phyloP scores from a whole-genome alignment of 1,140 invertebrate species.

The Platorchestia sp. region DNA sequence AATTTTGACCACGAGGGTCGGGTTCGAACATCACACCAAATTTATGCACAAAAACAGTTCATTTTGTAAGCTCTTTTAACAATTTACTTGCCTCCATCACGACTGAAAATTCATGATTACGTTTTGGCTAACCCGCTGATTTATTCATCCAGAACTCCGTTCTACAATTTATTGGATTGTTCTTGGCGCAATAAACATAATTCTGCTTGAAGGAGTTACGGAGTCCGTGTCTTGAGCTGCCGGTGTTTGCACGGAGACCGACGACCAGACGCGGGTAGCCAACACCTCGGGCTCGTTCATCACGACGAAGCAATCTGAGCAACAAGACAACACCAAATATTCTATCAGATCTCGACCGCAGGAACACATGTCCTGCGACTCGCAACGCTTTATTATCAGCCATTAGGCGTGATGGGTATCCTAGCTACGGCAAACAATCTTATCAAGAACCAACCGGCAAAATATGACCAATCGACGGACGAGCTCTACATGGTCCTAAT shows the following conservation, averaged over 20 bases:
- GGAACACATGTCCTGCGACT: conserved; percentile 35
- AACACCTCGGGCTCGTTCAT: neutral
- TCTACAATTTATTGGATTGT: neutral
- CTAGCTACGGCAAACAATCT: conserved; percentile 15
- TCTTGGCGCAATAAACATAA: neutral
- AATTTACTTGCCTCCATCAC: neutral
- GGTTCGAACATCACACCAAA: neutral
- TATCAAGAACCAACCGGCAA: neutral
- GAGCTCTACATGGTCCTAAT: neutral
- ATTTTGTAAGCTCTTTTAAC: neutral
- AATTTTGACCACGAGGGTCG: neutral
- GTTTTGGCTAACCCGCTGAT: neutral
- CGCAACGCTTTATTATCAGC: conserved; percentile 35
- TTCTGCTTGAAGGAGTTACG: neutral
- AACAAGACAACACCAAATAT: conserved; percentile 14
- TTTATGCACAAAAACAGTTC: neutral
- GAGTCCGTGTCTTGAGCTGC: neutral
- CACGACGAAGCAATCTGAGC: conserved; percentile 38
- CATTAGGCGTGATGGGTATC: conserved; percentile 49
- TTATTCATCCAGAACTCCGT: neutral
- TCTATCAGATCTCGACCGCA: conserved; percentile 37
- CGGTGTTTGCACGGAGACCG: neutral
- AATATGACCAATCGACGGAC: neutral
- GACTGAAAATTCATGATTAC: neutral
- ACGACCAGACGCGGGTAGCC: neutral